Evolutionary conservation across 2,888 invertebrate species (phyloP), one percentile per base, ranked within the genome.

Genomic region (Myopa testacea): DNA sequence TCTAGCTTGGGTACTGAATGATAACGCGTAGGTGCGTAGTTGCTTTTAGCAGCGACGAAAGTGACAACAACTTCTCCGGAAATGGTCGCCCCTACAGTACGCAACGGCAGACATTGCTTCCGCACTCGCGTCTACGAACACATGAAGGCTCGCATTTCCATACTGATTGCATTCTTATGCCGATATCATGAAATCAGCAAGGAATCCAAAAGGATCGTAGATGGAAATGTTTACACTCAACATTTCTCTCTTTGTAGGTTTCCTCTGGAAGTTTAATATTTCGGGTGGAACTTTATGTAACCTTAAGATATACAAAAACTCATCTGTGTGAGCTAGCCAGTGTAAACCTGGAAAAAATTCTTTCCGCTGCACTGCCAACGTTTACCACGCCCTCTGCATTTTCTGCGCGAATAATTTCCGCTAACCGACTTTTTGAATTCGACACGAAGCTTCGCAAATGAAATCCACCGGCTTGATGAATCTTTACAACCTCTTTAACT

Each of bases 371-470:
- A 6, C 19, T 26, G n/a, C 62, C 26, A 26, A 62, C 62, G 62
- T 62, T 62, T 26, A 62, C 62, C 26, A 62, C 6, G 7, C 62
- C 62, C 6, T 19, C n/a, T n/a, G 62, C 26, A 19, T 62, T n/a
- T 62, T 62, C 19, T n/a, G 26, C 7, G 6, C 26, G 7, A n/a
- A n/a, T 62, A n/a, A 34, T n/a, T 63, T 19, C 76, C 7, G 60
- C 67, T 26, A 34, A 26, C 37, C 55, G 71, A n/a, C 72, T 77
- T 40, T 65, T 26, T 6, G 62, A n/a, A n/a, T n/a, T n/a, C n/a
- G n/a, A n/a, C n/a, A n/a, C n/a, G n/a, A n/a, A n/a, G n/a, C n/a
- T n/a, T 62, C 62, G 19, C 4, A 62, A n/a, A 4, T 62, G 8
- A n/a, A 62, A 62, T n/a, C 62, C 62, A 19, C 62, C 62, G 26